These are phyloP conservation scores for Amia ocellicauda DNA, from an alignment of 2,113 vertebrate genomes.

Conservation along the genomic window DNA sequence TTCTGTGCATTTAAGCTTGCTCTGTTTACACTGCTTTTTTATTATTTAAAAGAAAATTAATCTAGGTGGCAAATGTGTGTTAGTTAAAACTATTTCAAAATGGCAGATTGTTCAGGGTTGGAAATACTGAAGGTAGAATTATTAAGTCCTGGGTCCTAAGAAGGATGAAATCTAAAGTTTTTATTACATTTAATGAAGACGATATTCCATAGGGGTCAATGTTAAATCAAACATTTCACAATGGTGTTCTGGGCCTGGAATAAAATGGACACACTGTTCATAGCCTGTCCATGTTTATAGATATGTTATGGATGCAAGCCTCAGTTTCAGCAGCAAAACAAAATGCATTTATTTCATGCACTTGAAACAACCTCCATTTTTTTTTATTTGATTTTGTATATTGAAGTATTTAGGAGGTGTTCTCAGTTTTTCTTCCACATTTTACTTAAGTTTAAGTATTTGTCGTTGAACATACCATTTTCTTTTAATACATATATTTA, in stretches of 20 bases:
- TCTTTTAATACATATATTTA: neutral
- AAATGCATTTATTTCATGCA: no score
- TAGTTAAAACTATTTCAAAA: neutral
- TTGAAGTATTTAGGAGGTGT: no score
- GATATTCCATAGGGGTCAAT: neutral
- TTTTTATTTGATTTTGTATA: no score
- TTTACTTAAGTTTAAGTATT: neutral
- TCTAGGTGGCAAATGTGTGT: neutral
- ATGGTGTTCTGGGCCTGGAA: neutral
- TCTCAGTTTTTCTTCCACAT: no score
- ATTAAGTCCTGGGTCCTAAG: neutral
- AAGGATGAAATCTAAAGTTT: no score
- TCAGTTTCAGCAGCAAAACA: no score
- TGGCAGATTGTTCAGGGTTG: neutral
- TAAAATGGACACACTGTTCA: no score
- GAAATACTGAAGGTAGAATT: neutral
- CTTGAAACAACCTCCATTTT: no score
- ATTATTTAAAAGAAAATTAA: neutral
- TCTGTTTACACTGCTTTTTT: neutral
- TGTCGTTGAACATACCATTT: neutral
- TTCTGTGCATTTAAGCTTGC: no score
- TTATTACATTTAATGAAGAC: no score
- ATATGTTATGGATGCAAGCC: no score
- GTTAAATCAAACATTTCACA: neutral
- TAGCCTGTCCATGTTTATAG: neutral